A percentile compares a stretch with the other conserved stretches of the same genome.
phyloP scores from a whole-genome alignment of 2,888 invertebrate species.

The Thymelicus lineola region DNA sequence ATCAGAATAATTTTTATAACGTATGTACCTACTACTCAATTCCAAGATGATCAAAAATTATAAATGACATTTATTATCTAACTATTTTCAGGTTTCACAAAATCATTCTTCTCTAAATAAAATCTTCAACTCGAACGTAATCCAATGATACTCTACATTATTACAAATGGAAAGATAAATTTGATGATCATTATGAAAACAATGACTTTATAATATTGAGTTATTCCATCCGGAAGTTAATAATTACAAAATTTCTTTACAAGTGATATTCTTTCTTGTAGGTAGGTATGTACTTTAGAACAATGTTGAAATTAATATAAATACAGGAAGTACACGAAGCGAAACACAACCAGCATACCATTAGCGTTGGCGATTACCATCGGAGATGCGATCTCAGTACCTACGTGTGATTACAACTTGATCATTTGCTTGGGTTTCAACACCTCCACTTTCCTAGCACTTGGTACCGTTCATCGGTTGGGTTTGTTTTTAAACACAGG shows the following conservation, averaged over 20 bases:
- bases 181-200: neutral
- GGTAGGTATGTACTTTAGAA: too few species aligned
- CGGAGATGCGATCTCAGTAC: conserved; percentile 15
- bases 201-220: neutral
- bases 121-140: too few species aligned
- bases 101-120: too few species aligned
- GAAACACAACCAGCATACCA: conserved; percentile 35
- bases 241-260: neutral
- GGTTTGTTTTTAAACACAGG: neutral
- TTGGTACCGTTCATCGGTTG: neutral
- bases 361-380: conserved; percentile 32
- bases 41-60: too few species aligned
- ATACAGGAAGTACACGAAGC: conserved; percentile 30
- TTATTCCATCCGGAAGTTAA: neutral
- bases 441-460: conserved; percentile 4
- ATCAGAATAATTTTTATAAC: too few species aligned
- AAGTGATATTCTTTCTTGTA: neutral
- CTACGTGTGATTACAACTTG: conserved; percentile 13
- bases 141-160: too few species aligned
- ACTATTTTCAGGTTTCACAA: too few species aligned
- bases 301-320: conserved; percentile 16
- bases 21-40: too few species aligned
- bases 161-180: neutral
- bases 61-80: too few species aligned
- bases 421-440: conserved; percentile 9